Conservation (phyloP, 2,113 vertebrate genomes). For the Pelusios castaneus region DNA sequence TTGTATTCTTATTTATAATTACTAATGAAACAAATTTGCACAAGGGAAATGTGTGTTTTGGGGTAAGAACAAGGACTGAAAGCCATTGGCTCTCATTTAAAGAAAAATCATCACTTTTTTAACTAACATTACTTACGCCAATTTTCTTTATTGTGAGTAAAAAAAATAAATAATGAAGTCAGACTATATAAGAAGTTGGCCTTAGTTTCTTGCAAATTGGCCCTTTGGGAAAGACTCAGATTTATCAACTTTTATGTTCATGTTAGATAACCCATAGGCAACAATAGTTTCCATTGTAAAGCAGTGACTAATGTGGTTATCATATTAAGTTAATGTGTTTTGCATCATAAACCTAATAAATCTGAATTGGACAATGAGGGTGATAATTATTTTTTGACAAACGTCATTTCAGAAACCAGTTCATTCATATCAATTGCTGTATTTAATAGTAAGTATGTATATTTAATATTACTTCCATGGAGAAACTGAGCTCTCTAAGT, state of each 20-base stretch:
- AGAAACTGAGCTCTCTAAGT: fast-evolving
- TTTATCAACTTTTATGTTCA: background rate
- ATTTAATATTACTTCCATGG: background rate
- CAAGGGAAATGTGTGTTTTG: background rate
- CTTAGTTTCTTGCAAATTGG: background rate
- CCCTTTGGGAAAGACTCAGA: background rate
- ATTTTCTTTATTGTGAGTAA: background rate
- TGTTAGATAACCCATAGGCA: background rate
- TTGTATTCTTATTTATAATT: background rate
- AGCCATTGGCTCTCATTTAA: background rate
- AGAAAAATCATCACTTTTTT: background rate
- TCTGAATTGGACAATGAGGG: fast-evolving
- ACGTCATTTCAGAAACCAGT: fast-evolving
- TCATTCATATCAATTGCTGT: fast-evolving
- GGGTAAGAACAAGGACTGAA: background rate
- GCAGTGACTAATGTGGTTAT: fast-evolving
- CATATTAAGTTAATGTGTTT: background rate
- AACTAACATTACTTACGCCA: background rate
- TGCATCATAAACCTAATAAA: background rate
- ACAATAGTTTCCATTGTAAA: background rate
- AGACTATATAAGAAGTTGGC: background rate
- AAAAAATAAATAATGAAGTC: background rate
- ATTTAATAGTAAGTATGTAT: background rate
- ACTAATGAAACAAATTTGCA: fast-evolving
- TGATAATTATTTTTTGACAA: background rate